phyloP scores from a whole-genome alignment of 2,888 invertebrate genomes.

The Protodeltote pygarga region DNA sequence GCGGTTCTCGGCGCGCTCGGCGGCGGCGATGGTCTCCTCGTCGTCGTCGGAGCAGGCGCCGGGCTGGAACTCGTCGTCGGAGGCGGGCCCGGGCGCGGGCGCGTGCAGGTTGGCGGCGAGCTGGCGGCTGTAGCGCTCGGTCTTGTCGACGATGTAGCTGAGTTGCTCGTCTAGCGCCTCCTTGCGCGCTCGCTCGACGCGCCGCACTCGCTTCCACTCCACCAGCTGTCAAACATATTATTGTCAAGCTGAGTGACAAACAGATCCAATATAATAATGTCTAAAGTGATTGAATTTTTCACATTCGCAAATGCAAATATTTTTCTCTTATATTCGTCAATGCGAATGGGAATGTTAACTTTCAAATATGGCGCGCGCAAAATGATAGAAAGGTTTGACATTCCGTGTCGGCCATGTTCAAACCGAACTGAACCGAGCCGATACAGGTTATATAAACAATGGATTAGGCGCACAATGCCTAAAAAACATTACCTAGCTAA shows the following conservation, averaged over 20 bases:
- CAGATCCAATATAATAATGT: too few species aligned
- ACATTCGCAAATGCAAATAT: too few species aligned
- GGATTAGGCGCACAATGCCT: too few species aligned
- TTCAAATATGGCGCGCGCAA: too few species aligned
- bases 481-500: too few species aligned
- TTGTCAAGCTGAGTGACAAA: not conserved
- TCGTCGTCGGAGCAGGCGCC: conserved; percentile 92
- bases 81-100: conserved; percentile 67
- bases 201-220: conserved; percentile 96
- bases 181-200: conserved; percentile 97
- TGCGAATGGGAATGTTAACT: too few species aligned
- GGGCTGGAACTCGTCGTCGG: conserved; percentile 94
- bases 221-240: conserved; percentile 93
- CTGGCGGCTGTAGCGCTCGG: conserved; percentile 98
- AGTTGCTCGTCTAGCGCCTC: conserved; percentile 98
- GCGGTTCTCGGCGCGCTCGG: conserved; percentile 89
- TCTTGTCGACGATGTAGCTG: conserved; percentile 99
- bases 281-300: too few species aligned
- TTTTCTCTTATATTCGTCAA: too few species aligned
- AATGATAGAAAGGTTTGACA: too few species aligned
- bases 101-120: conserved; percentile 92
- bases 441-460: too few species aligned
- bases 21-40: conserved; percentile 97
- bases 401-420: too few species aligned
- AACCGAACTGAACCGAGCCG: too few species aligned